Evolutionary conservation across 2,888 invertebrate genomes (phyloP), one percentile per base, ranked within the genome.

Genomic region (Rambutsinella grinnellia): DNA sequence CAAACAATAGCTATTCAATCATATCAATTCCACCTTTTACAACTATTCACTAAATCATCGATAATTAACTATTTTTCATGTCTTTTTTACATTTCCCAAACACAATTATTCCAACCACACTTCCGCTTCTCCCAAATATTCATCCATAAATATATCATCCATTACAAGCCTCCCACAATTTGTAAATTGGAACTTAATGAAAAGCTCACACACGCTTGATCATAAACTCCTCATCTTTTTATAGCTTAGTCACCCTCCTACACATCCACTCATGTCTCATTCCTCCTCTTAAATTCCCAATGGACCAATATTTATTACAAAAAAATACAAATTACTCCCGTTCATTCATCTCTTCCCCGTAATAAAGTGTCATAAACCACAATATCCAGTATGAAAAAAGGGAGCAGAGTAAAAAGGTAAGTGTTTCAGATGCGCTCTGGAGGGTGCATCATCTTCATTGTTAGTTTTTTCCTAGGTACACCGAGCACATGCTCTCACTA

Each of bases 381-480:
- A 36, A 36, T 5, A 49, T 19, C 19, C n/a, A 49, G 13, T 21
- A 8, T 62, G 27, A 51, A 44, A 19, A n/a, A 27, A 51, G 10
- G 49, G 27, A 68, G 24, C 24, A 58, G 49, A 58, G 58, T 46
- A n/a, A n/a, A 49, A 49, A 49, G 49, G 49, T 19, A 49, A 19
- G 5, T 5, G 10, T 49, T 17, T 3, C 49, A 49, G 15, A 3
- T 49, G 8, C 49, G 51, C 68, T 68, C 68, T 3, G 24, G 60
- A 68, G 68, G 68, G 68, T 68, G 60, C 68, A 68, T 68, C 68
- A 60, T 15, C n/a, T 28, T 44, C 17, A 17, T 49, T 13, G 13
- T 36, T n/a, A n/a, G 36, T 5, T 36, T 36, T 13, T 13, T 36
- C 36, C 36, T 36, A 36, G 36, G n/a, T n/a, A n/a, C n/a, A n/a